Evolutionary conservation across 2,113 vertebrate genomes (phyloP), one percentile per base, ranked within the genome.

Genomic region (Tamias sibiricus): DNA sequence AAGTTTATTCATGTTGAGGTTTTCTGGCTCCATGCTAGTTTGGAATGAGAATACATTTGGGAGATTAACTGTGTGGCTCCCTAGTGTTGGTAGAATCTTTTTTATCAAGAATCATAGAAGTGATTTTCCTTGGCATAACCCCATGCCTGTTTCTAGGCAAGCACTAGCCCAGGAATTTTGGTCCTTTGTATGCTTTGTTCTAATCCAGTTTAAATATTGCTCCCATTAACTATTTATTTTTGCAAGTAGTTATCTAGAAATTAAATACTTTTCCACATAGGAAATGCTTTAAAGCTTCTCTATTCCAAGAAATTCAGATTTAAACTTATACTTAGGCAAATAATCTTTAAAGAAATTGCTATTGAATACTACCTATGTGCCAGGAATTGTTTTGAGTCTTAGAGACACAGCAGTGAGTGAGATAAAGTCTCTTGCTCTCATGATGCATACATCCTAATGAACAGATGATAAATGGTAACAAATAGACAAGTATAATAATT

Each of bases 81-180:
- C 66, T 87, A 57, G 37, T 87, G 59, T 68, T 96, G 20, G 71
- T 64, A 80, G 40, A 95, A 79, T 64, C n/a, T 92, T 96, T 96
- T 82, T 90, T 40, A 81, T 52, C 17, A 72, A 88, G 59, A 84
- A 90, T 84, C 87, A 84, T 44, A 76, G 76, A 54, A 64, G 22
- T 84, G 42, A 44, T 87, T 91, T 96, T 74, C 74, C 40, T 89
- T 89, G 62, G 47, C 80, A 80, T 87, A 69, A 57, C 13, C 42
- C 47, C n/a, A 90, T 10, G 87, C 40, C 19, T 89, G 57, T 90
- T 90, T 85, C 88, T 19, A 90, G 59, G 93, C 52, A 96, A 95
- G 89, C 7, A 75, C 2, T 83, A 40, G 57, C 40, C 17, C 14
- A 92, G 42, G 49, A 77, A 87, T 87, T 92, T 76, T 37, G 32